Percentiles rank a stretch among this genome's conserved stretches.
Conservation (phyloP, 2,888 invertebrate species). For the Malacosoma neustria region DNA sequence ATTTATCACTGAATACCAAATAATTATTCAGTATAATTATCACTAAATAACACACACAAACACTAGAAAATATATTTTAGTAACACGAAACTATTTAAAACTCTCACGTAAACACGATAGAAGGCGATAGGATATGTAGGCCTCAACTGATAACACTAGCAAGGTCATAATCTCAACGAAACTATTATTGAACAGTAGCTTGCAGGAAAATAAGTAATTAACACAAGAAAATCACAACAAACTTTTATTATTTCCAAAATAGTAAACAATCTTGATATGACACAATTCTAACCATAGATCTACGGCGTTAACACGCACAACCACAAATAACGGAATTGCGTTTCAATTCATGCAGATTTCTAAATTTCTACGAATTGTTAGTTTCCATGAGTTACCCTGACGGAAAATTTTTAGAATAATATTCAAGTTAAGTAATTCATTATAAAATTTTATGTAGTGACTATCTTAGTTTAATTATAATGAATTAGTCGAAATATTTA, state of each 20-base stretch:
- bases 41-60: constrained; percentile 29
- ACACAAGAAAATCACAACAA: constrained; percentile 18
- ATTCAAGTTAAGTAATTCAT: too few species aligned
- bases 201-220: constrained; percentile 15
- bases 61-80: constrained; percentile 25
- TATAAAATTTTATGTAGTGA: too few species aligned
- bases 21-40: constrained; percentile 23
- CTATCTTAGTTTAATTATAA: too few species aligned
- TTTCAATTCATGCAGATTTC: constrained; percentile 31
- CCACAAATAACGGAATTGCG: constrained; percentile 56
- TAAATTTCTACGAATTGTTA: too few species aligned
- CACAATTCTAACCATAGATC: constrained; percentile 69
- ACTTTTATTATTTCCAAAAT: constrained; percentile 46
- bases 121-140: constrained; percentile 21
- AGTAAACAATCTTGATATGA: constrained; percentile 67
- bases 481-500: too few species aligned
- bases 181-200: constrained; percentile 2
- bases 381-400: too few species aligned
- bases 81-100: constrained; percentile 37
- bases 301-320: constrained; percentile 57
- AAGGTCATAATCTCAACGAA: constrained; percentile 10
- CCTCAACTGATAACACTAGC: constrained; percentile 7
- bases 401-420: too few species aligned
- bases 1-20: constrained; percentile 27
- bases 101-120: constrained; percentile 63